phyloP scores from a whole-genome alignment of 2,888 invertebrate genomes.

The Tenthredo amoena region DNA sequence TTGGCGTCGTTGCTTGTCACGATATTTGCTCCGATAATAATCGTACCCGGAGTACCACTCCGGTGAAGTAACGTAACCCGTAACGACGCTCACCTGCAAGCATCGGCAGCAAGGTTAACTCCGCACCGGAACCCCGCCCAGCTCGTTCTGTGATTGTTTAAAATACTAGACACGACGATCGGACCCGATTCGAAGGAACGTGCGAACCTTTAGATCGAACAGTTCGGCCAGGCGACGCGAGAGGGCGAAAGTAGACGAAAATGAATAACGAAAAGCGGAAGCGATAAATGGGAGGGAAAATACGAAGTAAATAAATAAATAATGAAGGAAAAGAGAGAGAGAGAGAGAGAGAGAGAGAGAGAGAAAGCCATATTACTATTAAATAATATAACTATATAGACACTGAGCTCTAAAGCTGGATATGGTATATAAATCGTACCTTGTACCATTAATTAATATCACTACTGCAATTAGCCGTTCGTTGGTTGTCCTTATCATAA shows the following conservation, averaged over 20 bases:
- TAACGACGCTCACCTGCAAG: neutral
- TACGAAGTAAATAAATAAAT: constrained; percentile 24
- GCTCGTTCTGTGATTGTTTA: constrained; percentile 31
- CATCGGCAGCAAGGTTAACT: constrained; percentile 7
- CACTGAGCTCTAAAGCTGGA: neutral
- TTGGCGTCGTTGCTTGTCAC: constrained; percentile 68
- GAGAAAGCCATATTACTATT: constrained; percentile 58
- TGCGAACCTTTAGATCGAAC: neutral
- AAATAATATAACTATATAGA: constrained; percentile 65
- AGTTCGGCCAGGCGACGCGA: constrained; percentile 14
- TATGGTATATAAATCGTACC: constrained; percentile 24
- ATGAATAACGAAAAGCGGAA: constrained; percentile 18
- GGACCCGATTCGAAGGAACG: neutral
- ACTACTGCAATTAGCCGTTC: constrained; percentile 31
- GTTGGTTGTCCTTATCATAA: constrained; percentile 30
- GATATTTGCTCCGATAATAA: constrained; percentile 20
- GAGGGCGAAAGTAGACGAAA: constrained; percentile 26
- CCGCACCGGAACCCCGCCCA: constrained; percentile 18
- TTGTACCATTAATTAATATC: constrained; percentile 33
- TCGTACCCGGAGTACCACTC: constrained; percentile 4
- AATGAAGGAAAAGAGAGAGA: constrained; percentile 54
- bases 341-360: constrained; percentile 48
- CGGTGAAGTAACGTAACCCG: constrained; percentile 42
- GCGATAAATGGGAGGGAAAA: neutral
- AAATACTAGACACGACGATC: constrained; percentile 9